Evolutionary conservation across 2,797 vertebrate genomes (phyloP).

Genomic region (Scolopax bukidnonensis): DNA sequence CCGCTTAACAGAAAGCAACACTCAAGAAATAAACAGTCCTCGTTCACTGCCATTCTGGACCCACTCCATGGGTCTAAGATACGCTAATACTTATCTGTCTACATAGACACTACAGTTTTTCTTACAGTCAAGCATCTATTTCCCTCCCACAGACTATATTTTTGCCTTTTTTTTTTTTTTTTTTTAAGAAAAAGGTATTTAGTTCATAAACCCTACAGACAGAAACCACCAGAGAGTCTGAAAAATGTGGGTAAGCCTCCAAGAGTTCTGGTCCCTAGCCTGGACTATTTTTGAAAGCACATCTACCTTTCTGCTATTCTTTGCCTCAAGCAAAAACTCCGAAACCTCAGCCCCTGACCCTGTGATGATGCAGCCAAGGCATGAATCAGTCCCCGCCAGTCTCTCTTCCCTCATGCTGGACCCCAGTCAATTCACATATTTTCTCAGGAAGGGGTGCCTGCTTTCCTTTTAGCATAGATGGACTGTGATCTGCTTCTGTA

Average conservation of each 20-base stretch:
- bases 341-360: constrained; percentile 1
- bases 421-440: constrained; percentile 22
- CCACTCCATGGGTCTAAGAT: background rate
- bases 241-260: constrained; percentile 50
- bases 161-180: background rate
- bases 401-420: background rate
- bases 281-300: constrained; percentile 53
- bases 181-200: constrained; percentile 5
- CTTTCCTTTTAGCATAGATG: constrained; percentile 18
- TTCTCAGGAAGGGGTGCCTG: constrained; percentile 49
- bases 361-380: constrained; percentile 43
- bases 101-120: background rate
- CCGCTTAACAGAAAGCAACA: constrained; percentile 37
- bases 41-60: background rate
- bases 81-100: constrained; percentile 2
- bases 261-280: constrained; percentile 47
- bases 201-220: constrained; percentile 47
- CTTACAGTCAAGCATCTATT: constrained; percentile 2
- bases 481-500: constrained; percentile 52
- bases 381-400: constrained; percentile 22
- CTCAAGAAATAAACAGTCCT: constrained; percentile 43
- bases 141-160: background rate
- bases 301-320: constrained; percentile 57
- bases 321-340: constrained; percentile 43
- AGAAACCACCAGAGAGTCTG: constrained; percentile 56